Base-by-base conservation (phyloP, 2,113 vertebrate species). In the Mungos mungo region DNA sequence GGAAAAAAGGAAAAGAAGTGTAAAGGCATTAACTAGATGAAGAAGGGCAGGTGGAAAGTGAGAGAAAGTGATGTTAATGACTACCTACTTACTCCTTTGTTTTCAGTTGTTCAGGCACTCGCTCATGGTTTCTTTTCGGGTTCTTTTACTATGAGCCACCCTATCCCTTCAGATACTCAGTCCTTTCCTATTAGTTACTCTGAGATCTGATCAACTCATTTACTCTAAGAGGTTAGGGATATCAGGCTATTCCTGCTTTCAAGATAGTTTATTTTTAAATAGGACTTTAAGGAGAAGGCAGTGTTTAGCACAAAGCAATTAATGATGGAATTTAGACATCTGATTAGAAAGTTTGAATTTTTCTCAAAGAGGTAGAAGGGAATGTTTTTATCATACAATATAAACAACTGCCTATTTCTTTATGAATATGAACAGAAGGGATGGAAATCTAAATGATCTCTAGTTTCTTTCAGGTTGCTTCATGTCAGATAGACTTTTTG, bases 211-310 rank as follows among this genome's bases (percentile, higher is more conserved):
- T 90, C 19, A 96, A 76, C 19, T 90, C 19, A 83, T 77, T 95
- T 89, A 45, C 31, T 85, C 23, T 57, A 60, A 66, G 72, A 88
- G n/a, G 25, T 95, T 96, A 72, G 81, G 74, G 7, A 35, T 96
- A 8, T 54, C 54, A 85, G n/a, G 25, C 31, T 81, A 76, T 85
- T 92, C 27, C 38, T 66, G 7, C 31, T 72, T 86, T 88, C 13
- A 76, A 80, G 47, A 54, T 66, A 47, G 84, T 80, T 93, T 41
- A 82, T 80, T 95, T 96, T 90, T 65, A 96, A 84, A 71, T 50
- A 82, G 52, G 25, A 27, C 7, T 57, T 21, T 57, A 93, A 82
- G 57, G 68, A 94, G 23, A 97, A 92, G 29, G 9, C 45, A 95
- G 14, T 92, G 25, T 38, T 96, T 90, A 94, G 33, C 50, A 74